phyloP scores from a whole-genome alignment of 2,888 invertebrate genomes.

The Acanthosepion lycidas region DNA sequence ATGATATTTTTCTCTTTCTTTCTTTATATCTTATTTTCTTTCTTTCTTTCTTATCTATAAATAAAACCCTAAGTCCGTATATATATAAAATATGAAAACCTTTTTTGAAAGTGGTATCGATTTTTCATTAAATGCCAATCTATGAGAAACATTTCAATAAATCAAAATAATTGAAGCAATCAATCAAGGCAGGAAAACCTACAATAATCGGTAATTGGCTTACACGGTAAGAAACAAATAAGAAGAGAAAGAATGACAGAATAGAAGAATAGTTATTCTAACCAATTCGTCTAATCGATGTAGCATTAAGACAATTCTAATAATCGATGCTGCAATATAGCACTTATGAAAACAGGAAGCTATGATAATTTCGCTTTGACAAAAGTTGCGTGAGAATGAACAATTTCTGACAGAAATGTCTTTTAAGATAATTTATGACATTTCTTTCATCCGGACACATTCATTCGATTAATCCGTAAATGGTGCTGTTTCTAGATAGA shows the following conservation, averaged over 20 bases:
- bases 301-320: neutral
- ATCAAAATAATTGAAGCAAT: neutral
- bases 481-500: neutral
- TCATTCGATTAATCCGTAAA: neutral
- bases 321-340: neutral
- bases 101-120: neutral
- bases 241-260: neutral
- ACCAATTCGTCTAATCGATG: neutral
- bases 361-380: neutral
- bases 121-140: neutral
- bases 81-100: neutral
- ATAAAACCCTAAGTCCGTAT: neutral
- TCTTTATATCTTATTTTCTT: neutral
- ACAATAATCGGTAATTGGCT: neutral
- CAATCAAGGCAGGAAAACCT: neutral
- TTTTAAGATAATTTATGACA: neutral
- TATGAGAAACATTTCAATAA: neutral
- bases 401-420: neutral
- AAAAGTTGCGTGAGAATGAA: neutral
- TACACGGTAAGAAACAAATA: neutral
- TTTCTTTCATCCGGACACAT: neutral
- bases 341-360: neutral
- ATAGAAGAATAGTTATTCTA: neutral
- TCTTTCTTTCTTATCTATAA: neutral
- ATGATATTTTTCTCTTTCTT: neutral